Evolutionary conservation across 1,140 invertebrate species (phyloP).

Genomic region (Drosophila bifasciata): DNA sequence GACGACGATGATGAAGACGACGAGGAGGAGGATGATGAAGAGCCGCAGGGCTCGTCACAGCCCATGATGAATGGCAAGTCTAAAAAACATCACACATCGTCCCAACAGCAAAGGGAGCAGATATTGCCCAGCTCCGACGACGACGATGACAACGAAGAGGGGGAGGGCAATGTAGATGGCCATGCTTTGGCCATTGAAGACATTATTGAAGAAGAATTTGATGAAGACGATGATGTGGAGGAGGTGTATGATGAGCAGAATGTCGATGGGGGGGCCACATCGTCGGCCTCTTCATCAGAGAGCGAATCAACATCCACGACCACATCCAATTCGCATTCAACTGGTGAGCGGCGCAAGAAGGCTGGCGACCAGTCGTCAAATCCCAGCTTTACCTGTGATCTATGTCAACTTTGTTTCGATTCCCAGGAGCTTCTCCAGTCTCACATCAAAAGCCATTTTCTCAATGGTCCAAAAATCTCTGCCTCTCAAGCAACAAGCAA

Average conservation of each 20-base stretch:
- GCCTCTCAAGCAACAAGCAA: no score
- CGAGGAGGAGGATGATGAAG: slow-evolving; percentile 40
- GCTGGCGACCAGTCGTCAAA: slow-evolving; percentile 54
- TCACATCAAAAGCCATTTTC: slow-evolving; percentile 83
- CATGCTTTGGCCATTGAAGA: slow-evolving; percentile 52
- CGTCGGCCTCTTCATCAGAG: slow-evolving; percentile 57
- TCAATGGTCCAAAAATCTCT: slow-evolving; percentile 68
- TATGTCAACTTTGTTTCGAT: slow-evolving; percentile 83
- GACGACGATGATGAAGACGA: slow-evolving; percentile 33
- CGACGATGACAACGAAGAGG: slow-evolving; percentile 18
- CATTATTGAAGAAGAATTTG: slow-evolving; percentile 67
- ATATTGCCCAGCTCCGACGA: slow-evolving; percentile 49
- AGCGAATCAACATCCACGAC: slow-evolving; percentile 65
- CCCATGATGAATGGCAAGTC: slow-evolving; percentile 44
- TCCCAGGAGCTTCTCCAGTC: slow-evolving; percentile 77
- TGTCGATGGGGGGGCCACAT: slow-evolving; percentile 16
- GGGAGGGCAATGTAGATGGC: slow-evolving; percentile 10
- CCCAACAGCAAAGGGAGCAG: slow-evolving; percentile 1
- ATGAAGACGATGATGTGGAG: slow-evolving; percentile 44
- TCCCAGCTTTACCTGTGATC: slow-evolving; percentile 78
- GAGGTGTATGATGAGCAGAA: slow-evolving; percentile 24
- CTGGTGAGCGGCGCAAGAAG: slow-evolving; percentile 72
- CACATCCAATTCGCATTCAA: slow-evolving; percentile 59
- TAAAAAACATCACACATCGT: slow-evolving; percentile 11
- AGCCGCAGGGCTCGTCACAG: slow-evolving; percentile 35